Conservation (phyloP, 1,140 invertebrate species). For the Zaprionus lachaisei region DNA sequence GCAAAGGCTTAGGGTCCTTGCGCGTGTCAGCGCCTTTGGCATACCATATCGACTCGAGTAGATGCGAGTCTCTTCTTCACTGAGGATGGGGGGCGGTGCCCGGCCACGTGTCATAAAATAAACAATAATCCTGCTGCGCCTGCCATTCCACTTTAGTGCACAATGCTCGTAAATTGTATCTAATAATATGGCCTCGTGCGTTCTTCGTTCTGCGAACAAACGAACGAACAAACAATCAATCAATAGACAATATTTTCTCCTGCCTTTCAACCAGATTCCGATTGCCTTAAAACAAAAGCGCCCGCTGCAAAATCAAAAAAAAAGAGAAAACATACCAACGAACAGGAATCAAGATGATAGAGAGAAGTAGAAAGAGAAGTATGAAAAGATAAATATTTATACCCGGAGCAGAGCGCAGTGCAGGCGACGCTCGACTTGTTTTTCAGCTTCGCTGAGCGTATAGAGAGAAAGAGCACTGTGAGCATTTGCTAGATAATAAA, state of each 20-base stretch:
- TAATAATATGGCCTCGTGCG: constrained; percentile 75
- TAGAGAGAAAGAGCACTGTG: constrained; percentile 54
- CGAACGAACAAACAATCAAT: constrained; percentile 80
- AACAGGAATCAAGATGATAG: constrained; percentile 49
- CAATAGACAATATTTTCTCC: constrained; percentile 79
- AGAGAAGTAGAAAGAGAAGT: constrained; percentile 27
- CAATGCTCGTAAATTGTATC: constrained; percentile 76
- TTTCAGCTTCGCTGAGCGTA: constrained; percentile 81
- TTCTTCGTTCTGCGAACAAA: constrained; percentile 3
- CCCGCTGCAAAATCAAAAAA: constrained; percentile 39
- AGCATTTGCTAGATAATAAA: constrained; percentile 82
- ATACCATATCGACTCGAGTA: constrained; percentile 4
- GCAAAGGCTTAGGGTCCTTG: constrained; percentile 71
- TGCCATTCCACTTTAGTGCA: constrained; percentile 80
- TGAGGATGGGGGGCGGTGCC: constrained; percentile 13
- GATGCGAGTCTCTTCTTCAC: constrained; percentile 16
- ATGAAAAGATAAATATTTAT: constrained; percentile 81
- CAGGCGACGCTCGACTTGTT: constrained; percentile 81
- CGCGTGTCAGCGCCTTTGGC: constrained; percentile 69
- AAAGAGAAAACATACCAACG: constrained; percentile 3
- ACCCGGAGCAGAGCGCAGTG: constrained; percentile 76
- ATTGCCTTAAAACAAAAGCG: constrained; percentile 80
- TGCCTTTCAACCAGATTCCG: constrained; percentile 59
- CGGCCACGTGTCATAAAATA: constrained; percentile 79
- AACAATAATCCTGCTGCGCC: constrained; percentile 78